Base-by-base conservation (phyloP, 2,797 vertebrate species). In the Melopsittacus undulatus region DNA sequence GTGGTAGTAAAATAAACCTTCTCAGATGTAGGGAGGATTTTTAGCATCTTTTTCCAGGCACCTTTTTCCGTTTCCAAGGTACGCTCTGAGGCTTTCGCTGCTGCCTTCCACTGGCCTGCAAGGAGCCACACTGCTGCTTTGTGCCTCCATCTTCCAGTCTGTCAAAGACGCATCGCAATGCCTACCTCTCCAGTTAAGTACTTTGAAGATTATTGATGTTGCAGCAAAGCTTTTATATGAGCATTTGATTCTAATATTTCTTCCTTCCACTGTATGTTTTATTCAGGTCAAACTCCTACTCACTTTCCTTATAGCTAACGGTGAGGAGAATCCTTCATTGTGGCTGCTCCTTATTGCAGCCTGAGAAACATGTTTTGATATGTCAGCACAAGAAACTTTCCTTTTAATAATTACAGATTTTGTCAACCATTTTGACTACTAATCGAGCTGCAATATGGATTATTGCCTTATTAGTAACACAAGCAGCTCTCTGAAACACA, bases 181-280 rank as follows among this genome's bases (percentile, higher is more conserved):
- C 83, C 66, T 91, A 87, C 75, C 83, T 94, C 86, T 75, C 46
- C 82, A 18, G 75, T 94, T 89, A 92, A 92, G 52, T n/a, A 80
- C 93, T 95, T 95, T 85, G 90, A 95, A 90, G 93, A 94, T 95
- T 97, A 97, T 95, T 96, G 94, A 92, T 83, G 90, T 91, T 96
- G 90, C 81, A 90, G 90, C 79, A 83, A 88, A 96, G 94, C 85
- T 95, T 90, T 95, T 92, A 85, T 89, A 95, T 75, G 81, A 94
- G 90, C 92, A 87, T 92, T 96, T 95, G 91, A 90, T 92, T 95
- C 90, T 96, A 94, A 92, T 94, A 87, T 95, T 93, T 90, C 83
- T 92, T 83, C 90, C 52, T 87, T 94, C 81, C 81, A 51, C 38
- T 36, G 74, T 94, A 77, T 90, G 87, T 96, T 96, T 96, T 94